Evolutionary conservation across 2,113 vertebrate genomes (phyloP).

Genomic region (Dermatemys mawii): DNA sequence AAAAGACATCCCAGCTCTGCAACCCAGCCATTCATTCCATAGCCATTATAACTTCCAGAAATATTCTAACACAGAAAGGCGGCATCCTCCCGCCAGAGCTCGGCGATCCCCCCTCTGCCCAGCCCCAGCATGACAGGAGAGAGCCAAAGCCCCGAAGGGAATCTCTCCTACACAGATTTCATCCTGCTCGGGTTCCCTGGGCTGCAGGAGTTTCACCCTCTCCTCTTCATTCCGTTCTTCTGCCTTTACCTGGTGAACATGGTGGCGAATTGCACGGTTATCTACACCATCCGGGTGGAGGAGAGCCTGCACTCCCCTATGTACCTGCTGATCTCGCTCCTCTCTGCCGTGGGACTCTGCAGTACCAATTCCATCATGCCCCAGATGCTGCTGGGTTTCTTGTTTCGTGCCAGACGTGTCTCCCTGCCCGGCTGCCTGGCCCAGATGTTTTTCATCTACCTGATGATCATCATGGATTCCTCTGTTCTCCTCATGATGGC

Average conservation of each 20-base stretch:
- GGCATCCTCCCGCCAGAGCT: neutral
- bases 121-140: neutral
- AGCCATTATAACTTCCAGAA: neutral
- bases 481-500: slow-evolving; percentile 73
- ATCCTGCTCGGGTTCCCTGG: slow-evolving; percentile 32
- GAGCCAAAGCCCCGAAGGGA: neutral
- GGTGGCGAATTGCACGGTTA: neutral
- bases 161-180: slow-evolving; percentile 32
- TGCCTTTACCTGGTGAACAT: slow-evolving; percentile 9
- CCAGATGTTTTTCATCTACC: slow-evolving; percentile 86
- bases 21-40: neutral
- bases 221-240: slow-evolving; percentile 37
- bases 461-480: slow-evolving; percentile 60
- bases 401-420: slow-evolving; percentile 63
- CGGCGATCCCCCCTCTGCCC: neutral
- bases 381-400: slow-evolving; percentile 72
- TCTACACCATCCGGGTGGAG: slow-evolving; percentile 35
- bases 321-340: slow-evolving; percentile 78
- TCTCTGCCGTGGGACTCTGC: slow-evolving; percentile 76
- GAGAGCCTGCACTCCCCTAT: slow-evolving; percentile 79
- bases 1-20: neutral
- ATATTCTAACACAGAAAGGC: neutral
- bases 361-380: slow-evolving; percentile 69
- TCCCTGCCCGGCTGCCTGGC: slow-evolving; percentile 77
- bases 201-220: neutral